These are phyloP conservation scores for Mus caroli DNA, from an alignment of 2,797 vertebrate species.

Conservation along the genomic window DNA sequence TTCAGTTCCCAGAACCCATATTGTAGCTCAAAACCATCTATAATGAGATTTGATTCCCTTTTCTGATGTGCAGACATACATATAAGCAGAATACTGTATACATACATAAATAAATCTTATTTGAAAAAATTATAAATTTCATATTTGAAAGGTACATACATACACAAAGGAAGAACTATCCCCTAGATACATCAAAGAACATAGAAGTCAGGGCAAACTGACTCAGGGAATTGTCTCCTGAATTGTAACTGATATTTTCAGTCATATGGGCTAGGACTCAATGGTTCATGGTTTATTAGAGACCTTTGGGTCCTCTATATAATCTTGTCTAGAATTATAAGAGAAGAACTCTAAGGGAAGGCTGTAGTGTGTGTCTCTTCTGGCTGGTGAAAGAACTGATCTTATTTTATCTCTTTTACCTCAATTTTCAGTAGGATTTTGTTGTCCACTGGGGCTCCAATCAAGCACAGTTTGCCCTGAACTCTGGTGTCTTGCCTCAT, in stretches of 20 bases:
- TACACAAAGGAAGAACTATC: not conserved
- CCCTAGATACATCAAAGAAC: not conserved
- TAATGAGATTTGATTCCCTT: too few species aligned
- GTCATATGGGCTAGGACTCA: not conserved
- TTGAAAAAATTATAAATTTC: constrained; percentile 37
- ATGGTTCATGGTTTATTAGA: not conserved
- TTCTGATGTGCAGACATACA: too few species aligned
- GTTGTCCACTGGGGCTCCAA: not conserved
- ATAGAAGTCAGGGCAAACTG: not conserved
- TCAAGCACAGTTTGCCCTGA: constrained; percentile 15
- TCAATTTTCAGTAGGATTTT: constrained; percentile 62
- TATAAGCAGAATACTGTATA: too few species aligned
- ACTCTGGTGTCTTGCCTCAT: constrained; percentile 52
- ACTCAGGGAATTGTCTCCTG: not conserved
- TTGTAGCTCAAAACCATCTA: too few species aligned
- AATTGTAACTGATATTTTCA: not conserved
- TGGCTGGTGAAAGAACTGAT: constrained; percentile 52
- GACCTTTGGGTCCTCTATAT: not conserved
- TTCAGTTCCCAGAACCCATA: too few species aligned
- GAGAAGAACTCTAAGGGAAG: constrained; percentile 1
- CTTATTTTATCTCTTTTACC: constrained; percentile 63
- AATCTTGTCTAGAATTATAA: not conserved
- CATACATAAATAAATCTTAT: too few species aligned
- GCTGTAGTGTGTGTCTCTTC: not conserved
- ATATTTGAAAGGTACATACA: not conserved